phyloP scores from a whole-genome alignment of 2,888 invertebrate genomes.

The Chrysolina americana region DNA sequence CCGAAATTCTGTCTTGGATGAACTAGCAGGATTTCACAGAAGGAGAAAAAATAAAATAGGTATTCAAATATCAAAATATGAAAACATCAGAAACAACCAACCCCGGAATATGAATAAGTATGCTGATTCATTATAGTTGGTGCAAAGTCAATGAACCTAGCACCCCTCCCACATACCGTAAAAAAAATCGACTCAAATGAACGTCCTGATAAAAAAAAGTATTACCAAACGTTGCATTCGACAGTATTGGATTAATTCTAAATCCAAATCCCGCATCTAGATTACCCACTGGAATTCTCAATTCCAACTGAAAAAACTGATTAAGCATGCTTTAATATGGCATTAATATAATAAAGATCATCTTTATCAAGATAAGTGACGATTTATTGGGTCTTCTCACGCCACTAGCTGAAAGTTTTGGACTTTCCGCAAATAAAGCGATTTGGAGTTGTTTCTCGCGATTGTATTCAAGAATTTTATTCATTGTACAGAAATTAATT shows the following conservation, averaged over 20 bases:
- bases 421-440: background rate
- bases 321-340: conserved; percentile 12
- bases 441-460: background rate
- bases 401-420: background rate
- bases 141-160: background rate
- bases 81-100: no score
- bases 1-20: no score
- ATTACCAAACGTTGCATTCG: background rate
- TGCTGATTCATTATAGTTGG: no score
- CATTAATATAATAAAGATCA: conserved; percentile 31
- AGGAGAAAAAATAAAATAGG: no score
- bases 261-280: background rate
- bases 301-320: background rate
- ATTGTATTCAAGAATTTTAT: background rate
- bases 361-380: conserved; percentile 20
- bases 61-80: no score
- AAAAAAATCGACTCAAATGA: background rate
- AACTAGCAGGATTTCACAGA: no score
- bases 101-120: no score
- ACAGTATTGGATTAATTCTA: background rate
- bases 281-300: background rate
- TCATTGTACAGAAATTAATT: background rate
- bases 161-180: background rate
- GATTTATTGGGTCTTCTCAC: conserved; percentile 27
- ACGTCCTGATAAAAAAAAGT: background rate